A percentile compares a stretch with the other conserved stretches of the same genome.
Conservation (phyloP, 2,797 vertebrate species). For the Sphenopsis melanotis region DNA sequence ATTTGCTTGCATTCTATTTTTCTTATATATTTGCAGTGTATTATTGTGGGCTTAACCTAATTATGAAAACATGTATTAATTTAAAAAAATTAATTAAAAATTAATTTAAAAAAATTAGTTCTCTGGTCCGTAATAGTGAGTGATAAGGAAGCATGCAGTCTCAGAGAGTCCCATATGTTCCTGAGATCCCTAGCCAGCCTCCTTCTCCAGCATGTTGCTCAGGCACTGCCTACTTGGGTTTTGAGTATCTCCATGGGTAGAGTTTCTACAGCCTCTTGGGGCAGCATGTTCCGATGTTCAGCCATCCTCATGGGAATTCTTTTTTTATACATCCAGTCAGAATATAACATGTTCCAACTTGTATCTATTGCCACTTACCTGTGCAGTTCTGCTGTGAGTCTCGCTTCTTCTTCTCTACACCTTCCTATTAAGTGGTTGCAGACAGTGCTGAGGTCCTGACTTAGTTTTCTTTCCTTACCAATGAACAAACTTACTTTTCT, state of each 20-base stretch:
- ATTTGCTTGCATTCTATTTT: background rate
- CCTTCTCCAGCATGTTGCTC: background rate
- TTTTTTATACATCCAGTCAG: background rate
- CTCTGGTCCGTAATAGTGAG: background rate
- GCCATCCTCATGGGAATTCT: background rate
- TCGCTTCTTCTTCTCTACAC: background rate
- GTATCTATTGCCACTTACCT: background rate
- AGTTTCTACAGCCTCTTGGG: background rate
- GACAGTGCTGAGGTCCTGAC: background rate
- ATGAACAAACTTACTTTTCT: background rate
- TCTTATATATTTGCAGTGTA: background rate
- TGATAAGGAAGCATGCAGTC: background rate
- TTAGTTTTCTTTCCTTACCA: background rate
- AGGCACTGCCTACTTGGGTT: background rate
- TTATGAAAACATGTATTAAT: background rate
- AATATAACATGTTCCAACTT: background rate
- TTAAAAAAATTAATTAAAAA: background rate
- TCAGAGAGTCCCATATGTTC: background rate
- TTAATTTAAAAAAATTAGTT: background rate
- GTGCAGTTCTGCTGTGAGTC: background rate
- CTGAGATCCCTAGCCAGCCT: background rate
- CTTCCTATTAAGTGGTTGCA: background rate
- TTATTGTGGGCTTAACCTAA: background rate
- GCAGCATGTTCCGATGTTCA: background rate
- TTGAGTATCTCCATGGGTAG: background rate